Percentiles rank a stretch among this genome's conserved stretches.
phyloP scores from a whole-genome alignment of 2,797 vertebrate species.

The Dicrostonyx torquatus region DNA sequence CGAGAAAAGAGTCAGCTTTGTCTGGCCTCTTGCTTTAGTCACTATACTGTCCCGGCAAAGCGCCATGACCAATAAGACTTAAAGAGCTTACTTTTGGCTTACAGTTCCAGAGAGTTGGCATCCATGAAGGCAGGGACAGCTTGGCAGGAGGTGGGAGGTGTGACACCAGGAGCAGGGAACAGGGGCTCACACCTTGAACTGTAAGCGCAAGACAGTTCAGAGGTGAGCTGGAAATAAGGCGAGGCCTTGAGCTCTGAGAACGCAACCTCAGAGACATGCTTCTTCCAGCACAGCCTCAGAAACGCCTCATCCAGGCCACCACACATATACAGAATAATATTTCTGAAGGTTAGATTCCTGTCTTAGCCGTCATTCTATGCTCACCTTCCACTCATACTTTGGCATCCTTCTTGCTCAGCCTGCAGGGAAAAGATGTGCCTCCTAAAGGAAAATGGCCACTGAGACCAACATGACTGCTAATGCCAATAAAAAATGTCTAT shows the following conservation, averaged over 20 bases:
- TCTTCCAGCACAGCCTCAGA: neutral
- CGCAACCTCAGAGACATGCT: neutral
- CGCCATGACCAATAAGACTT: neutral
- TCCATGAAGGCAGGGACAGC: neutral
- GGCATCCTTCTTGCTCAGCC: slow-evolving; percentile 8
- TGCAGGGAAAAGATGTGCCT: slow-evolving; percentile 11
- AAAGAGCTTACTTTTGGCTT: neutral
- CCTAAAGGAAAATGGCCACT: neutral
- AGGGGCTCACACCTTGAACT: neutral
- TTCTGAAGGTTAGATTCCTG: neutral
- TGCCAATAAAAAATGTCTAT: neutral
- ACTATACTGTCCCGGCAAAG: too few species aligned
- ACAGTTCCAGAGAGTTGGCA: neutral
- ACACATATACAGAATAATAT: neutral
- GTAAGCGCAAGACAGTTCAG: neutral
- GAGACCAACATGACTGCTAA: neutral
- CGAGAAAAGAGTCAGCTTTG: neutral
- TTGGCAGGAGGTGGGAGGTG: neutral
- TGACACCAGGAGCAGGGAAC: neutral
- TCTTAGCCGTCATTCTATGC: neutral
- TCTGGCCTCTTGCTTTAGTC: neutral
- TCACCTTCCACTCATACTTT: slow-evolving; percentile 5
- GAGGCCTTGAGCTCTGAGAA: neutral
- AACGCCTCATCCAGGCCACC: neutral
- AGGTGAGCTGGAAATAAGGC: neutral